These are phyloP conservation scores for Meloe dianella DNA, from an alignment of 2,888 invertebrate species.

Conservation along the genomic window DNA sequence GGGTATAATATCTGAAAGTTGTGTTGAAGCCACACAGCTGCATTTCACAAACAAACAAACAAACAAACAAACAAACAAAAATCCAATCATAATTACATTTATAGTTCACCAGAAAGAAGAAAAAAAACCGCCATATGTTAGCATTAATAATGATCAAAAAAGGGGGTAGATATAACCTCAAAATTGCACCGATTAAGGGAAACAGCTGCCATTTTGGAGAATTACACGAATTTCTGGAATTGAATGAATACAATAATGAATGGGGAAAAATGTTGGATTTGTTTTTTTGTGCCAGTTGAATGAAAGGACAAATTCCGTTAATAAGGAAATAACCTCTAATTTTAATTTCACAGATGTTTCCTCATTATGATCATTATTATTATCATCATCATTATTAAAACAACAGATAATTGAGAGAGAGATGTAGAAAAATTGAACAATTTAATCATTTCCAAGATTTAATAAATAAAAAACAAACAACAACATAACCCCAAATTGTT, in stretches of 20 bases:
- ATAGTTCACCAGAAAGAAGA: neutral
- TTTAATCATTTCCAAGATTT: slow-evolving; percentile 3
- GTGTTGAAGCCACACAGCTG: neutral
- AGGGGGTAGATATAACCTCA: neutral
- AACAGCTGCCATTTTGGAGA: neutral
- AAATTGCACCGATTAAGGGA: neutral
- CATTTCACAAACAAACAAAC: neutral
- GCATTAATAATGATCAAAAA: neutral
- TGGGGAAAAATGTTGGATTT: neutral
- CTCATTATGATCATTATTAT: too few relatives aligned
- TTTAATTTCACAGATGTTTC: neutral
- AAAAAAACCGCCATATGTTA: neutral
- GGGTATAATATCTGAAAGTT: neutral
- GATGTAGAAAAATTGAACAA: neutral
- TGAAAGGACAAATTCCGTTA: neutral
- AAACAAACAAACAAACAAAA: neutral
- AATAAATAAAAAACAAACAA: neutral
- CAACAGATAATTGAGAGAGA: neutral
- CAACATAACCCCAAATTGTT: neutral
- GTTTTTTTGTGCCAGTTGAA: too few relatives aligned
- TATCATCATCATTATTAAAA: neutral
- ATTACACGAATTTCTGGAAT: neutral
- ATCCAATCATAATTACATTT: slow-evolving; percentile 1
- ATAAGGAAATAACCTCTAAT: neutral
- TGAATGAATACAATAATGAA: neutral